These are phyloP conservation scores for Actenoides hombroni DNA, from an alignment of 2,113 vertebrate genomes.

Conservation along the genomic window DNA sequence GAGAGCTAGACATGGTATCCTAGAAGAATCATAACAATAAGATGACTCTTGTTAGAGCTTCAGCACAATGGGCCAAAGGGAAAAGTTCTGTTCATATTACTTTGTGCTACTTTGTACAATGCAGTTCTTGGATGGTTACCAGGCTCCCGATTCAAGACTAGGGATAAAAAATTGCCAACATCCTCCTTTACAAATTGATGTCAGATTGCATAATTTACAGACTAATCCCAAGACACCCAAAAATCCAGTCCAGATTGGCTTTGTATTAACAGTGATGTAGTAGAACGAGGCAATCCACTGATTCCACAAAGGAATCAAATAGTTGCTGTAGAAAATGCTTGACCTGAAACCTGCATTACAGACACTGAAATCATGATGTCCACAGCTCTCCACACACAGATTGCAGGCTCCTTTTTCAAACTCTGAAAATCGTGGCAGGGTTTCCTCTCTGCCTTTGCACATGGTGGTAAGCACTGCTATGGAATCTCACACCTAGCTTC, in stretches of 20 bases:
- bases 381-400: background rate
- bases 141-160: background rate
- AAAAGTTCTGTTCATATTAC: rapidly evolving
- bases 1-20: rapidly evolving
- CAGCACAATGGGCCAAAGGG: rapidly evolving
- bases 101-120: background rate
- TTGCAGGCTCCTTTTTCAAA: background rate
- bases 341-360: background rate
- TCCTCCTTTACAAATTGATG: background rate
- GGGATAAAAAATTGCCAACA: background rate
- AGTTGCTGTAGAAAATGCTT: background rate
- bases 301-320: background rate
- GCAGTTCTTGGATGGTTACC: background rate
- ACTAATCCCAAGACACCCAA: background rate
- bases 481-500: background rate
- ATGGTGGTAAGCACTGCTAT: rapidly evolving
- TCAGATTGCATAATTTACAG: background rate
- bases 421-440: background rate
- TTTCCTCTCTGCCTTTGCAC: background rate
- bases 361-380: rapidly evolving
- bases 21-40: rapidly evolving
- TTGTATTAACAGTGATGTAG: background rate
- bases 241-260: background rate
- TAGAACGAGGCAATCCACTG: background rate
- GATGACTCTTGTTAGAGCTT: background rate